A percentile compares a stretch with the other conserved stretches of the same genome.
These are phyloP conservation scores for Cheirogaleus major DNA, from an alignment of 2,797 vertebrate genomes.

Conservation along the genomic window DNA sequence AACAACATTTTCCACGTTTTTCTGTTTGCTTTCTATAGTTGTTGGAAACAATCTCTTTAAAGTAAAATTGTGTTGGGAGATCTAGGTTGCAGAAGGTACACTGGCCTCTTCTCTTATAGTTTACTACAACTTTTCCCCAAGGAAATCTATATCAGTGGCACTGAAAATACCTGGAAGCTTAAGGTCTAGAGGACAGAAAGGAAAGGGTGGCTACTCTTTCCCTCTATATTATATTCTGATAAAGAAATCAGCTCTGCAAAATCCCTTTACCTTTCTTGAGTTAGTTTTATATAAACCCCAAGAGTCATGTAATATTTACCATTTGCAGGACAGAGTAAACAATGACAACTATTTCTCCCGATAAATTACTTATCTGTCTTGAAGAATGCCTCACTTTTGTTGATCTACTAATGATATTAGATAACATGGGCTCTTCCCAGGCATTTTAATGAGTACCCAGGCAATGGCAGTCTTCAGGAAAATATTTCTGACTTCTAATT, in stretches of 20 bases:
- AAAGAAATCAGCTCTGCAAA: not conserved
- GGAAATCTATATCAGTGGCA: not conserved
- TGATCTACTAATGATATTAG: constrained; percentile 64
- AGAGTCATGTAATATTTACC: not conserved
- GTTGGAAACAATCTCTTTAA: not conserved
- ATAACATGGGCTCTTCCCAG: constrained; percentile 17
- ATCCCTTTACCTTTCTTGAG: not conserved
- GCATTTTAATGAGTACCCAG: constrained; percentile 59
- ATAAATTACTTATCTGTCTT: constrained; percentile 62
- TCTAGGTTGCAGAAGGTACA: not conserved
- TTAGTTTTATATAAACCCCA: constrained; percentile 45
- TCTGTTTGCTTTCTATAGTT: not conserved
- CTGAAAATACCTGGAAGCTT: not conserved
- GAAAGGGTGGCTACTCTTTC: not conserved
- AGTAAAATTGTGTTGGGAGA: not conserved
- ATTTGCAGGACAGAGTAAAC: constrained; percentile 24
- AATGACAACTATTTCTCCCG: constrained; percentile 3
- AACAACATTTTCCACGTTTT: not conserved
- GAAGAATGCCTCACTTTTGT: constrained; percentile 58
- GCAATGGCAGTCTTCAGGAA: constrained; percentile 7
- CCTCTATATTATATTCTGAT: not conserved
- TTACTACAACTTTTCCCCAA: not conserved
- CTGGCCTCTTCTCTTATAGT: not conserved
- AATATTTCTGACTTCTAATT: constrained; percentile 68
- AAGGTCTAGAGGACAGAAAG: not conserved